These are phyloP conservation scores for Megalurothrips usitatus DNA, from an alignment of 2,888 invertebrate genomes.

Conservation along the genomic window DNA sequence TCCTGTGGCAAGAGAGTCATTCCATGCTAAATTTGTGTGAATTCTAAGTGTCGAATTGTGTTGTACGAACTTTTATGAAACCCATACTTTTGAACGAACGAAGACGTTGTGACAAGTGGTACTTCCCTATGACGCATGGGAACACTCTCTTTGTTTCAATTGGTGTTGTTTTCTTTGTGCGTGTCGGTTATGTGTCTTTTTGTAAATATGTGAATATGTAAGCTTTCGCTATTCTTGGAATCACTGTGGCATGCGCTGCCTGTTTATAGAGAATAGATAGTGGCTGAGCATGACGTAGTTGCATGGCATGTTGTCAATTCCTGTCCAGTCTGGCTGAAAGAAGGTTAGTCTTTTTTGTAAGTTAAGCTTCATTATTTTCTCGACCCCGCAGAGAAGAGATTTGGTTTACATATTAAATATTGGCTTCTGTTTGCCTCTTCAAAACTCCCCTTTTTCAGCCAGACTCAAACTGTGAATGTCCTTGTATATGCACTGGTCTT, in stretches of 20 bases:
- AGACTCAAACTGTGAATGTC: neutral
- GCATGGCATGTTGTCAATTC: slow-evolving; percentile 13
- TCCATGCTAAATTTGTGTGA: slow-evolving; percentile 35
- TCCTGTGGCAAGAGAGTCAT: slow-evolving; percentile 45
- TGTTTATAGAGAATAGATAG: neutral
- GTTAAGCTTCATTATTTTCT: neutral
- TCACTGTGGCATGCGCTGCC: slow-evolving; percentile 5
- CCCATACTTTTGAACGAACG: too few relatives aligned
- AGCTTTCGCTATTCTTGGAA: neutral
- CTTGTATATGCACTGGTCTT: slow-evolving; percentile 26
- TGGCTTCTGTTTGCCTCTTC: neutral
- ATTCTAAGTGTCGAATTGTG: neutral
- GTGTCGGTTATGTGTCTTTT: slow-evolving; percentile 14
- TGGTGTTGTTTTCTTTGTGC: slow-evolving; percentile 48
- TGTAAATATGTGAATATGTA: slow-evolving; percentile 4
- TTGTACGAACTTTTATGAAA: neutral
- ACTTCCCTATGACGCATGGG: slow-evolving; percentile 43
- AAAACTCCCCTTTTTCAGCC: neutral
- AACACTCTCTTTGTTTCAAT: slow-evolving; percentile 52
- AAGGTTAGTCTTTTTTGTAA: neutral
- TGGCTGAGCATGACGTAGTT: neutral
- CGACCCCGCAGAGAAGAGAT: too few relatives aligned
- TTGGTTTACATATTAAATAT: neutral
- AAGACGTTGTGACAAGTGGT: neutral
- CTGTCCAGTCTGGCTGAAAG: neutral